Percentiles rank a stretch among this genome's conserved stretches.
Conservation (phyloP, 2,113 vertebrate genomes). For the Harpagus bidentatus region DNA sequence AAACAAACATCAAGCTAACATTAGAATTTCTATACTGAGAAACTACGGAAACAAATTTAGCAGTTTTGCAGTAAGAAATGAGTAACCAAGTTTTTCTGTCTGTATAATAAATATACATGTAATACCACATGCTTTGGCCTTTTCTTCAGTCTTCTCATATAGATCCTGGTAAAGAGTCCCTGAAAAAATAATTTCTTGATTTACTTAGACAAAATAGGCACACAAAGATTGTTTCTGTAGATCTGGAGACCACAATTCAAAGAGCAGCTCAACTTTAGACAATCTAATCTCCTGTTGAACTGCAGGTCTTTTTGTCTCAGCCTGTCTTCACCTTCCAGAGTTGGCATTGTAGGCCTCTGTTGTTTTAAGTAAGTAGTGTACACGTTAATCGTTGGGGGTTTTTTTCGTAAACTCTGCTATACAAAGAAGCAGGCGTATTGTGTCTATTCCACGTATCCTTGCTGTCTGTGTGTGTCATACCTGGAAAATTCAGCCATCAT, state of each 20-base stretch:
- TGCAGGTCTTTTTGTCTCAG: background rate
- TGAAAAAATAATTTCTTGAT: background rate
- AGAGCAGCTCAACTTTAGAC: background rate
- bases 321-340: background rate
- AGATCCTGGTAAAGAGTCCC: background rate
- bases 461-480: background rate
- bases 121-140: background rate
- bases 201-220: background rate
- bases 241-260: background rate
- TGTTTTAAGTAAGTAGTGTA: background rate
- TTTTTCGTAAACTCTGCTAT: background rate
- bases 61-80: background rate
- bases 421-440: background rate
- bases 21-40: background rate
- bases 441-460: background rate
- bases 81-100: background rate
- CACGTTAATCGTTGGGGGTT: rapidly evolving
- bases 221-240: background rate
- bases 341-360: rapidly evolving
- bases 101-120: background rate
- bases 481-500: background rate
- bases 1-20: background rate
- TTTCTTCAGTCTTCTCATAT: background rate
- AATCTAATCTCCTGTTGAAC: background rate
- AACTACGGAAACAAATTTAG: background rate